Percentiles rank a stretch among this genome's conserved stretches.
phyloP scores from a whole-genome alignment of 2,888 invertebrate species.

The Ormyrus labotus region DNA sequence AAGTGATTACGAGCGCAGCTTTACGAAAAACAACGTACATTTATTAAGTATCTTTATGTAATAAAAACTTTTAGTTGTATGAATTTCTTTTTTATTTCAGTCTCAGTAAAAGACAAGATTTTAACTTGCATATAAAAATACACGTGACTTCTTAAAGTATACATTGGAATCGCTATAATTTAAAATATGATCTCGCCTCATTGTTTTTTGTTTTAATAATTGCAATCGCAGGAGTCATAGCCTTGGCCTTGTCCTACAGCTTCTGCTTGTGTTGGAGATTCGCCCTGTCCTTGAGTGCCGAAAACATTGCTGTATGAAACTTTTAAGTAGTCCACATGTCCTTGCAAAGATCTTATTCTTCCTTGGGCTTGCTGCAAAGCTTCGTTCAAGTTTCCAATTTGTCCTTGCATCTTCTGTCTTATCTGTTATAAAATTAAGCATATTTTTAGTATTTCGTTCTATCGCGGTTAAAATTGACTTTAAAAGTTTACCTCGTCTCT shows the following conservation, averaged over 20 bases:
- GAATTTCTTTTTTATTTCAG: constrained; percentile 33
- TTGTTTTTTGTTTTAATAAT: constrained; percentile 55
- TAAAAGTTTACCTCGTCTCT: constrained; percentile 78
- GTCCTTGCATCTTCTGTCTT: constrained; percentile 83
- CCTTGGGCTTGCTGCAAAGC: constrained; percentile 83
- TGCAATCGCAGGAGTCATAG: constrained; percentile 72
- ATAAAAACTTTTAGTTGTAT: constrained; percentile 49
- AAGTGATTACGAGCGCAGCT: constrained; percentile 31
- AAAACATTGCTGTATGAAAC: constrained; percentile 73
- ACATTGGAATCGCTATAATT: background rate
- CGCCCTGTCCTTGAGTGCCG: constrained; percentile 63
- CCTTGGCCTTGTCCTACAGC: constrained; percentile 60
- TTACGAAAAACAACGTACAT: constrained; percentile 43
- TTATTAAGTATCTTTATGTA: constrained; percentile 54
- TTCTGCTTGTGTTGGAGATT: constrained; percentile 60
- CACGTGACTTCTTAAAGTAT: background rate
- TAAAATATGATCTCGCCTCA: background rate
- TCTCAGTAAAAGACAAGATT: constrained; percentile 18
- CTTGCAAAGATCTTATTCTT: constrained; percentile 80
- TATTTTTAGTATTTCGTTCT: background rate
- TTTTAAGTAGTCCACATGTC: constrained; percentile 81
- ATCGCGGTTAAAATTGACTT: background rate
- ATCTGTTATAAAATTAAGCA: constrained; percentile 74
- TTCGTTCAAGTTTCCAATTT: constrained; percentile 82
- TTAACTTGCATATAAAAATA: constrained; percentile 1